Evolutionary conservation across 1,140 invertebrate species (phyloP).

Genomic region (Tetraneura akinire): DNA sequence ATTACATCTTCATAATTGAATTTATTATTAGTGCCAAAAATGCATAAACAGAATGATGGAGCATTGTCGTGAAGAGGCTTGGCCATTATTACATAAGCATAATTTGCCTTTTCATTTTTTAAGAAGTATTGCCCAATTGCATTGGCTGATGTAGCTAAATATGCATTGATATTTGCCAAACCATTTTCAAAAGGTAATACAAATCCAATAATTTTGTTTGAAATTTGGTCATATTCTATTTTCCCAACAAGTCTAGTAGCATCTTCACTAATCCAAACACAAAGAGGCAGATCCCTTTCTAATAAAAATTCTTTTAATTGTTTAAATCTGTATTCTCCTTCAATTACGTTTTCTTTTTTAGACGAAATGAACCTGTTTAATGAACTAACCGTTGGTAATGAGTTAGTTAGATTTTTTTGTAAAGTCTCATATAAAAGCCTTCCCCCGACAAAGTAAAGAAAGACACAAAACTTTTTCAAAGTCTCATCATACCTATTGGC

Average conservation of each 20-base stretch:
- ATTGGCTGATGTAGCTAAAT: background rate
- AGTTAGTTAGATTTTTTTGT: background rate
- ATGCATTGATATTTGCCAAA: background rate
- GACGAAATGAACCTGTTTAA: background rate
- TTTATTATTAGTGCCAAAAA: background rate
- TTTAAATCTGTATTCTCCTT: background rate
- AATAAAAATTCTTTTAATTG: background rate
- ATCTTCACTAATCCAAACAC: background rate
- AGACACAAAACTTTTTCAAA: background rate
- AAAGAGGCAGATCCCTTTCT: background rate
- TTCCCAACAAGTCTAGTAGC: background rate
- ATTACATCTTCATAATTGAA: background rate
- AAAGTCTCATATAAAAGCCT: background rate
- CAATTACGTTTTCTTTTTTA: background rate
- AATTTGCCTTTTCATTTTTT: background rate
- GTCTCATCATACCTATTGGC: background rate
- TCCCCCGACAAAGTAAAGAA: background rate
- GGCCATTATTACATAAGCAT: background rate
- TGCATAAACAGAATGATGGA: background rate
- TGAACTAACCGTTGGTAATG: background rate
- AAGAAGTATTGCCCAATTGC: background rate
- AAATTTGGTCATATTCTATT: background rate
- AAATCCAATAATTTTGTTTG: background rate
- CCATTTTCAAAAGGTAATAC: constrained; percentile 7
- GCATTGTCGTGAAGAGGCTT: background rate